These are phyloP conservation scores for Rhinopithecus roxellana DNA, from an alignment of 2,113 vertebrate species.

Conservation along the genomic window DNA sequence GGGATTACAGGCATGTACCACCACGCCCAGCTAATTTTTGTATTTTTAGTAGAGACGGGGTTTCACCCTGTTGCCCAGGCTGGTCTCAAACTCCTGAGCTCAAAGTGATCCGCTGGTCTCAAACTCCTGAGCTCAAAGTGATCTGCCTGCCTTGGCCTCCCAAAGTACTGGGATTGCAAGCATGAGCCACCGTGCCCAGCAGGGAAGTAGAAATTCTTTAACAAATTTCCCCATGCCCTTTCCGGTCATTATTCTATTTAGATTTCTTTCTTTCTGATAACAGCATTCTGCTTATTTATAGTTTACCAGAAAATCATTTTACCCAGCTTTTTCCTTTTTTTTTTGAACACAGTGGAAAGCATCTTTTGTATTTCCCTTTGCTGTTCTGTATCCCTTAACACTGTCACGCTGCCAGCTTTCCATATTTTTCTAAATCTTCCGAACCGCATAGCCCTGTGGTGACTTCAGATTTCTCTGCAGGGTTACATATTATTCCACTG, in stretches of 20 bases:
- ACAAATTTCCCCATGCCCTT: neutral
- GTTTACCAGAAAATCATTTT: neutral
- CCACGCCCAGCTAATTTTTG: neutral
- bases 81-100: neutral
- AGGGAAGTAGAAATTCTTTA: neutral
- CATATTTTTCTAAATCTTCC: neutral
- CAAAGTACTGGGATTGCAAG: neutral
- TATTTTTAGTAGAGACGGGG: neutral
- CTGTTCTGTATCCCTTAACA: neutral
- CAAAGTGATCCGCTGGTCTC: neutral
- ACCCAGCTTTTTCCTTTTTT: neutral
- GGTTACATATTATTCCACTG: neutral
- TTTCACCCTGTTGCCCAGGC: neutral
- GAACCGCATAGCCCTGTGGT: neutral
- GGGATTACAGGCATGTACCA: neutral
- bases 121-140: neutral
- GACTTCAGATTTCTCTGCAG: neutral
- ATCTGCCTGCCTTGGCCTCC: neutral
- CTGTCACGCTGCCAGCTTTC: neutral
- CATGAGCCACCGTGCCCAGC: neutral
- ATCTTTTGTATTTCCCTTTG: neutral
- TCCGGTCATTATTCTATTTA: neutral
- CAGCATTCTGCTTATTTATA: neutral
- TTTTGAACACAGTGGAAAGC: neutral
- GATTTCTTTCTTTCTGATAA: neutral